phyloP scores from a whole-genome alignment of 2,797 vertebrate species.

The Prionace glauca region DNA sequence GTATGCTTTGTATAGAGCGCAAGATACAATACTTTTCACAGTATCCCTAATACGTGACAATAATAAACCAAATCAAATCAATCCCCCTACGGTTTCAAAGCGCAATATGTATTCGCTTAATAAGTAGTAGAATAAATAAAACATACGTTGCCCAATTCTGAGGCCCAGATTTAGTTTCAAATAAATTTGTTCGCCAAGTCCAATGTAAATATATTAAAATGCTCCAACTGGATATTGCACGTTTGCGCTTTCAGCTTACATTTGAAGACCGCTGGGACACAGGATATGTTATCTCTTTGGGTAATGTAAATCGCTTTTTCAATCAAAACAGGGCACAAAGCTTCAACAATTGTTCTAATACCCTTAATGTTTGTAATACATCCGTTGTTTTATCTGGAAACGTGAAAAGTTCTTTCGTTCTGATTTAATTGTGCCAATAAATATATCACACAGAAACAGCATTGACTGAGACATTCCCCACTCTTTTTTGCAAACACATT shows the following conservation, averaged over 20 bases:
- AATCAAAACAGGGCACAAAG: neutral
- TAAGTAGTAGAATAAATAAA: neutral
- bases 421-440: slow-evolving; percentile 2
- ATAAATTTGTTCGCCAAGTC: neutral
- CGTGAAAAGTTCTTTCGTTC: neutral
- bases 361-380: neutral
- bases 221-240: neutral
- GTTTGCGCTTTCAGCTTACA: neutral
- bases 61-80: neutral
- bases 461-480: neutral
- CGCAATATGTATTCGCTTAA: neutral
- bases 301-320: neutral
- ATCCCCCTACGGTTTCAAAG: neutral
- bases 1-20: too few relatives aligned
- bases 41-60: too few relatives aligned
- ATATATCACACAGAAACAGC: neutral
- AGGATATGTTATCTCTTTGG: neutral
- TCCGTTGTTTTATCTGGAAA: neutral
- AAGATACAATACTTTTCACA: too few relatives aligned
- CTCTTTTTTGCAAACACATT: neutral
- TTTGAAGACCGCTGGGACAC: neutral
- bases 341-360: neutral
- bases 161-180: neutral
- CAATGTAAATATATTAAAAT: neutral
- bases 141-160: neutral